A percentile compares a stretch with the other conserved stretches of the same genome.
Evolutionary conservation across 1,140 invertebrate genomes (phyloP).

Genomic region (Drosophila lini): DNA sequence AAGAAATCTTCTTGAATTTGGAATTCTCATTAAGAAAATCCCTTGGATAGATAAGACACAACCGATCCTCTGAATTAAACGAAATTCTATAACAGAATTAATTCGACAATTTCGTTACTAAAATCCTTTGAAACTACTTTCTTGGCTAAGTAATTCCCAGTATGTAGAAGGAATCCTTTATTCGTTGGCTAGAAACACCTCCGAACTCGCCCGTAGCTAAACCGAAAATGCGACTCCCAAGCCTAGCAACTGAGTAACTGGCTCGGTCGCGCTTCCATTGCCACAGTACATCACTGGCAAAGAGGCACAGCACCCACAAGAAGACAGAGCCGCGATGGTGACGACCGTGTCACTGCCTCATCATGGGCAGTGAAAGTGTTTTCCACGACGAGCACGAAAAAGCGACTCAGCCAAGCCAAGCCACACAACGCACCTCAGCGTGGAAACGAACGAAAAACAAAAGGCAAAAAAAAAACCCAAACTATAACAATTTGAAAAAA

Average conservation of each 20-base stretch:
- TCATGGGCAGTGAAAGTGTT: slow-evolving; percentile 81
- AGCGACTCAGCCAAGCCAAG: slow-evolving; percentile 38
- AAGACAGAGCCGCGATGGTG: slow-evolving; percentile 47
- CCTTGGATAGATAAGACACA: background rate
- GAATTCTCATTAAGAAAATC: background rate
- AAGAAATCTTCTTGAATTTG: background rate
- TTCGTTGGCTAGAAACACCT: slow-evolving; percentile 37
- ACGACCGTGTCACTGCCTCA: slow-evolving; percentile 76
- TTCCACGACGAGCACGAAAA: slow-evolving; percentile 64
- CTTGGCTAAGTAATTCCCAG: background rate
- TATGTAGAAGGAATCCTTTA: background rate
- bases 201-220: slow-evolving; percentile 51
- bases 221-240: slow-evolving; percentile 64
- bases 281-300: slow-evolving; percentile 55
- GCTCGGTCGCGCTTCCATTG: slow-evolving; percentile 74
- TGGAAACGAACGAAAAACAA: slow-evolving; percentile 58
- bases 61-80: background rate
- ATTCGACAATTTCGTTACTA: too few relatives aligned
- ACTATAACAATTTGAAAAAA: slow-evolving; percentile 47
- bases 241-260: slow-evolving; percentile 66
- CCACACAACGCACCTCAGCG: slow-evolving; percentile 65
- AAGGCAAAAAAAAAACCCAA: slow-evolving; percentile 25
- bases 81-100: too few relatives aligned
- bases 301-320: slow-evolving; percentile 49
- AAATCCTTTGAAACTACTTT: background rate